Conservation (phyloP, 2,888 invertebrate genomes). For the Nematopogon swammerdamellus region DNA sequence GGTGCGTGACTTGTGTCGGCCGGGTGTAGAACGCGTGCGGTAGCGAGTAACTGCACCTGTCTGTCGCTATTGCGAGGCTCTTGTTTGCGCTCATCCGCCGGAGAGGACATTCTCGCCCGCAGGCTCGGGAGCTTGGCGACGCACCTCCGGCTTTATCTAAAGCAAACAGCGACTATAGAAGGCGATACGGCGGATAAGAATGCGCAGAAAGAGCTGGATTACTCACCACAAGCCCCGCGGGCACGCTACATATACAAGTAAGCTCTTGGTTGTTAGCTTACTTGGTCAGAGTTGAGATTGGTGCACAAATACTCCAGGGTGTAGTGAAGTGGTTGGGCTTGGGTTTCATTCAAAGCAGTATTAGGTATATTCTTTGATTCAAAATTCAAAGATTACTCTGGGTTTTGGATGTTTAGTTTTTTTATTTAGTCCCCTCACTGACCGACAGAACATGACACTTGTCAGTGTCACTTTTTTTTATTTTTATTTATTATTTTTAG, state of each 20-base stretch:
- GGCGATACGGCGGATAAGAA: neutral
- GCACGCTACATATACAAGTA: slow-evolving; percentile 1
- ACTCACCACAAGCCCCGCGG: neutral
- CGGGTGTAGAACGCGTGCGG: neutral
- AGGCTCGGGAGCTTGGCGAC: neutral
- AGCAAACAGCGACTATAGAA: neutral
- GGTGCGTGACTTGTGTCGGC: too few species aligned
- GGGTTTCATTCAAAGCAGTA: too few species aligned
- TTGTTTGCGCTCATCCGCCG: neutral
- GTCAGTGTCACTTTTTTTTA: too few species aligned
- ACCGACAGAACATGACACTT: too few species aligned
- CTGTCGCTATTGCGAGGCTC: neutral
- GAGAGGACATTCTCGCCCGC: neutral
- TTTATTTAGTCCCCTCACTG: too few species aligned
- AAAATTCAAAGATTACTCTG: too few species aligned
- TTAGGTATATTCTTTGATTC: too few species aligned
- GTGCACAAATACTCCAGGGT: too few species aligned
- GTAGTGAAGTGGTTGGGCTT: too few species aligned
- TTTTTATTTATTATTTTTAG: too few species aligned
- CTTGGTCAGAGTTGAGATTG: too few species aligned
- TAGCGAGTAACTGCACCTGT: neutral
- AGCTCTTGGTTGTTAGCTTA: slow-evolving; percentile 1
- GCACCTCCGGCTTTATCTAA: neutral
- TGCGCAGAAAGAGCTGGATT: neutral
- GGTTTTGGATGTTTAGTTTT: too few species aligned